phyloP scores from a whole-genome alignment of 1,140 invertebrate species.

The Nymphalis io region DNA sequence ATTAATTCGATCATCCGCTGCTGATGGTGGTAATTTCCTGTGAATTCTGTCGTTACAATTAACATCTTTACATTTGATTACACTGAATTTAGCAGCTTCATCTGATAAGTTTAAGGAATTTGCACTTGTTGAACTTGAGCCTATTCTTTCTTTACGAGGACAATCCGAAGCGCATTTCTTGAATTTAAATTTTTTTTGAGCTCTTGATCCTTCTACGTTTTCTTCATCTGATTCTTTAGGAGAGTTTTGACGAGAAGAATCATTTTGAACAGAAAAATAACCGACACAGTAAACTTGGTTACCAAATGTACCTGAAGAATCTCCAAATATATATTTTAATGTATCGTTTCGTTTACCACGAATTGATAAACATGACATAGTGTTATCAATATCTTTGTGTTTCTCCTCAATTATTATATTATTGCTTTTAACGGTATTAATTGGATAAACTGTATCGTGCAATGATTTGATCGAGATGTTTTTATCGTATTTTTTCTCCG shows the following conservation, averaged over 20 bases:
- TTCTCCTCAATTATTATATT: not conserved
- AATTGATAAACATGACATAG: constrained; percentile 23
- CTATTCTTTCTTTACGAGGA: constrained; percentile 40
- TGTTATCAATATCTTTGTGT: constrained; percentile 8
- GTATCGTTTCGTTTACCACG: constrained; percentile 26
- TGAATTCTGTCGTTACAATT: constrained; percentile 49
- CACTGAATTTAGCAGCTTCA: constrained; percentile 42
- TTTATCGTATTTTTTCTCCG: not conserved
- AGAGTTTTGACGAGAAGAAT: constrained; percentile 26
- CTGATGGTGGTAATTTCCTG: constrained; percentile 41
- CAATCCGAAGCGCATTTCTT: constrained; percentile 52
- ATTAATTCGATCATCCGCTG: constrained; percentile 50
- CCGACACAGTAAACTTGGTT: constrained; percentile 59
- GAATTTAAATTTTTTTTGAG: constrained; percentile 42
- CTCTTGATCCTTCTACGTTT: constrained; percentile 26
- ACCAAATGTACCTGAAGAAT: constrained; percentile 39
- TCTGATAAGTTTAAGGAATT: constrained; percentile 51
- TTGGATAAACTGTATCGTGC: not conserved
- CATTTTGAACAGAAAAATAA: constrained; percentile 62
- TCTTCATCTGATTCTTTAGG: constrained; percentile 36
- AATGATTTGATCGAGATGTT: not conserved
- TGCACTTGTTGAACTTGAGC: constrained; percentile 41
- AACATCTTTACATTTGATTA: constrained; percentile 55
- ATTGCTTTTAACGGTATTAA: not conserved
- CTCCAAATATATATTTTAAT: constrained; percentile 59